Conservation (phyloP, 2,113 vertebrate species). For the Tylochromis polylepis region DNA sequence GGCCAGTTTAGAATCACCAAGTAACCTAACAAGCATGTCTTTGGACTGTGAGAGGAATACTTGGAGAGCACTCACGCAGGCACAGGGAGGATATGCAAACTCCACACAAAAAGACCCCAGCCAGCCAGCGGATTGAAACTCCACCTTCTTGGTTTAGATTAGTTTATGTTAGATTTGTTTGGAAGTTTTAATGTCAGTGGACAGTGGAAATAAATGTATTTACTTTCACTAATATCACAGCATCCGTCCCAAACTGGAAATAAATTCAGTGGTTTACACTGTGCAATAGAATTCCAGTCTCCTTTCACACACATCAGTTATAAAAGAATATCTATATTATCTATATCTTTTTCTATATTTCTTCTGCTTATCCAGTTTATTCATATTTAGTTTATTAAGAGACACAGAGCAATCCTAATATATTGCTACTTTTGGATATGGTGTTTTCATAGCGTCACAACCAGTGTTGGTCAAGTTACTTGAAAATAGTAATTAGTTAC, state of each 20-base stretch:
- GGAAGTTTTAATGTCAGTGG: not conserved
- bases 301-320: not conserved
- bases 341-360: not conserved
- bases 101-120: not conserved
- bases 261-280: not conserved
- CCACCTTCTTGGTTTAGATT: not conserved
- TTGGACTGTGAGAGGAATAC: not conserved
- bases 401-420: not conserved
- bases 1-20: not conserved
- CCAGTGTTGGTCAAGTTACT: too few relatives aligned
- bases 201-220: not conserved
- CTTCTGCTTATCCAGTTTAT: not conserved
- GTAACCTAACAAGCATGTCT: not conserved
- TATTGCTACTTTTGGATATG: not conserved
- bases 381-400: not conserved
- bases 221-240: not conserved
- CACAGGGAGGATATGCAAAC: not conserved
- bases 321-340: not conserved
- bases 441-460: not conserved
- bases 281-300: not conserved
- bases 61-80: not conserved
- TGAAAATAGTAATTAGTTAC: too few relatives aligned
- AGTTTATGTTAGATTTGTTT: not conserved
- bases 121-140: not conserved
- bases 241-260: rapidly evolving